phyloP scores from a whole-genome alignment of 64 coral and sea anemone species.

The Trachythela sp. region DNA sequence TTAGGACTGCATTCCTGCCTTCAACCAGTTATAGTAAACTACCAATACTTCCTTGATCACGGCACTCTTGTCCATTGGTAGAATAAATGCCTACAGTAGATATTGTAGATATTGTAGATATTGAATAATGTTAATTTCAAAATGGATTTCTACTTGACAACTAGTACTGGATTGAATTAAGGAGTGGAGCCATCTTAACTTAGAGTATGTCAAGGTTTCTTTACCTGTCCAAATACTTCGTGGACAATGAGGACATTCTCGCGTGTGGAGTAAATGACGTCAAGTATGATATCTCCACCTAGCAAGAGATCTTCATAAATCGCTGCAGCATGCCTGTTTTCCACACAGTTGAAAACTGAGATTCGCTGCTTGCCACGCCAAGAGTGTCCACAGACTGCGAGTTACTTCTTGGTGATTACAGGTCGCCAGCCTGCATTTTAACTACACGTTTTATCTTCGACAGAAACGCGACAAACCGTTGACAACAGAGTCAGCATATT shows the following conservation, averaged over 20 bases:
- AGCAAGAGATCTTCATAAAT: constrained; percentile 69
- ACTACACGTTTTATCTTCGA: neutral
- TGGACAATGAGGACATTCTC: constrained; percentile 85
- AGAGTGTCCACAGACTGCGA: neutral
- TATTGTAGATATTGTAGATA: neutral
- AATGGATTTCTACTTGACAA: too few species aligned
- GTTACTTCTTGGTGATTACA: neutral
- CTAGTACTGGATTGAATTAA: too few species aligned
- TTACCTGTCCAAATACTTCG: constrained; percentile 86
- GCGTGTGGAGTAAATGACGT: constrained; percentile 80
- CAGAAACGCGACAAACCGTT: neutral
- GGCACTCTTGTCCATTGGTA: constrained; percentile 68
- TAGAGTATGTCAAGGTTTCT: too few species aligned
- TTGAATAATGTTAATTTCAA: too few species aligned
- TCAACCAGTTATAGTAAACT: constrained; percentile 90
- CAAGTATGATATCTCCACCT: constrained; percentile 76
- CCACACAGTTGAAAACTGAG: neutral
- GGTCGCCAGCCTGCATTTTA: neutral
- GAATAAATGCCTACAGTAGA: constrained; percentile 63
- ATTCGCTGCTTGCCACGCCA: constrained; percentile 24
- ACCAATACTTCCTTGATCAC: constrained; percentile 72
- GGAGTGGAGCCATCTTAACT: neutral
- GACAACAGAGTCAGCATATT: neutral
- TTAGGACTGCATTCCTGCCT: constrained; percentile 41
- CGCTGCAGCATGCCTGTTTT: constrained; percentile 27